Evolutionary conservation across 2,888 invertebrate genomes (phyloP).

Genomic region (Bugulina stolonifera): DNA sequence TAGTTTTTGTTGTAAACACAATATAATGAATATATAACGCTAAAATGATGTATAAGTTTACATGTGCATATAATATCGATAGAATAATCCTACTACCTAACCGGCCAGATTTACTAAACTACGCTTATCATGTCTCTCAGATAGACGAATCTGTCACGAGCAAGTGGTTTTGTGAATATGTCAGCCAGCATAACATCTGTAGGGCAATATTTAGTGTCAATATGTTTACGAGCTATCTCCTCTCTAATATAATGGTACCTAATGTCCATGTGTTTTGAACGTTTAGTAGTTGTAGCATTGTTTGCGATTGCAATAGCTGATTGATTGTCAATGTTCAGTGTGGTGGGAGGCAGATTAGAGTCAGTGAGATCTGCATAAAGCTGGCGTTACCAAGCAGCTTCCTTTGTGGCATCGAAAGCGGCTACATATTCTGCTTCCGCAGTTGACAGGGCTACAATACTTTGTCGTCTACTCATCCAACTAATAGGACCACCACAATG

Average conservation of each 20-base stretch:
- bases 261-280: constrained; percentile 11
- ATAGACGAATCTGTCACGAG: not conserved
- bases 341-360: not conserved
- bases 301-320: constrained; percentile 32
- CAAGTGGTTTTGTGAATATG: not conserved
- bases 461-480: constrained; percentile 38
- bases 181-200: not conserved
- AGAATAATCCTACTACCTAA: not conserved
- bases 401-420: constrained; percentile 31
- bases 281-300: constrained; percentile 8
- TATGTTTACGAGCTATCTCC: not conserved
- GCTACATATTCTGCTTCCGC: constrained; percentile 47
- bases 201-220: constrained; percentile 4
- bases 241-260: constrained; percentile 14
- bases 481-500: constrained; percentile 38
- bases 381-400: constrained; percentile 31
- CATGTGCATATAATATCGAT: not conserved
- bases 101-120: constrained; percentile 4
- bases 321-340: constrained; percentile 34
- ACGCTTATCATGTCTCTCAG: not conserved
- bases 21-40: not conserved
- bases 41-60: not conserved
- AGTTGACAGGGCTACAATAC: constrained; percentile 38
- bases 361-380: constrained; percentile 29
- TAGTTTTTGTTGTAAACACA: too few species aligned